Conservation (phyloP, 2,113 vertebrate species). For the Catharus bicknelli region DNA sequence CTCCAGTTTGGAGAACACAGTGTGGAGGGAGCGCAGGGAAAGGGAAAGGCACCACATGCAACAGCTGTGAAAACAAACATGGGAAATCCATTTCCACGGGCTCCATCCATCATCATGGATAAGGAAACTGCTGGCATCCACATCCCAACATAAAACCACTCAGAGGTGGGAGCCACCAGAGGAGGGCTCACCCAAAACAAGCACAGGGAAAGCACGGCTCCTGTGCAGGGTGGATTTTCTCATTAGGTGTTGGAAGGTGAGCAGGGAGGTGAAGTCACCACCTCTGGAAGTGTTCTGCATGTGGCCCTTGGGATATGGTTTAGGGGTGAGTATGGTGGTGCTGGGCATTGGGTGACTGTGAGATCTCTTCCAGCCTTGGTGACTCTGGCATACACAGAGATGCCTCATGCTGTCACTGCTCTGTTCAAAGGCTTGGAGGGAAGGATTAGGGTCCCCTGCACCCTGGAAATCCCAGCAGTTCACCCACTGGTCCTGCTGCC, state of each 20-base stretch:
- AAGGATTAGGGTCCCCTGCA: neutral
- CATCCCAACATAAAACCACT: accelerated
- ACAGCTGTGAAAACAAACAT: accelerated
- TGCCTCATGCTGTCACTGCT: neutral
- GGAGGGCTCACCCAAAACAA: neutral
- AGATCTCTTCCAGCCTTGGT: neutral
- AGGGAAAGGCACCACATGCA: accelerated
- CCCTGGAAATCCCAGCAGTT: neutral
- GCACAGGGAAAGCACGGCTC: neutral
- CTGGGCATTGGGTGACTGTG: neutral
- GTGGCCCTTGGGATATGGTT: neutral
- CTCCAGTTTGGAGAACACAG: neutral
- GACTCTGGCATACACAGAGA: neutral
- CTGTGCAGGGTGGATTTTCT: neutral
- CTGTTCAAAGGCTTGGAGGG: neutral
- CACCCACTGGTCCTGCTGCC: neutral
- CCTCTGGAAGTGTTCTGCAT: neutral
- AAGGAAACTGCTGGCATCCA: neutral
- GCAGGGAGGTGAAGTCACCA: neutral
- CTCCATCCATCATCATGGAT: accelerated
- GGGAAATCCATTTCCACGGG: neutral
- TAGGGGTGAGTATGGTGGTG: neutral
- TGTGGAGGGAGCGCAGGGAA: accelerated
- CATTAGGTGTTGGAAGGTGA: neutral
- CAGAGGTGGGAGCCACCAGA: accelerated